Conservation (phyloP, 1,140 invertebrate genomes). For the Euura saliciscinereae region DNA sequence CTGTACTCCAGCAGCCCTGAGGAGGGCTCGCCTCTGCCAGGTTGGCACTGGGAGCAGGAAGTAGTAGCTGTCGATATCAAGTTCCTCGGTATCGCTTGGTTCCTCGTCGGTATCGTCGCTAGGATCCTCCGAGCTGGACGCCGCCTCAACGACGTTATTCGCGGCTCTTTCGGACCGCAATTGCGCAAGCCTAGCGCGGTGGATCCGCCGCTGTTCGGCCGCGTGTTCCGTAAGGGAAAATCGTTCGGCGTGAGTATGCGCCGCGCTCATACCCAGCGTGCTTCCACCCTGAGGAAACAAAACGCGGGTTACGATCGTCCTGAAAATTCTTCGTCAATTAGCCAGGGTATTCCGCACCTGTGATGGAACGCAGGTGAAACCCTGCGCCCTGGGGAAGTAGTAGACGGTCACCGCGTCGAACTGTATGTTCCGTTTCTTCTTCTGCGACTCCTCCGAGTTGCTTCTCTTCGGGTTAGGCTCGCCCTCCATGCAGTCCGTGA, state of each 20-base stretch:
- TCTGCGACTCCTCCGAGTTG: conserved; percentile 54
- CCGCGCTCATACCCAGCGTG: conserved; percentile 92
- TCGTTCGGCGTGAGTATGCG: conserved; percentile 79
- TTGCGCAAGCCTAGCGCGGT: conserved; percentile 81
- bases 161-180: conserved; percentile 70
- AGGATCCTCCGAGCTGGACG: conserved; percentile 61
- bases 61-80: conserved; percentile 92
- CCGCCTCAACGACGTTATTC: conserved; percentile 50
- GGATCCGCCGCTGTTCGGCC: conserved; percentile 82
- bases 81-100: conserved; percentile 80
- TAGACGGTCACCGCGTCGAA: conserved; percentile 94
- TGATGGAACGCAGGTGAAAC: conserved; percentile 97
- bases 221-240: conserved; percentile 85
- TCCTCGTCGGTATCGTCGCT: conserved; percentile 84
- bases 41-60: conserved; percentile 93
- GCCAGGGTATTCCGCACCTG: conserved; percentile 62
- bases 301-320: background rate
- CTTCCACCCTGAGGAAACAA: conserved; percentile 76
- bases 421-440: conserved; percentile 79
- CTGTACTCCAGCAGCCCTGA: conserved; percentile 87
- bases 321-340: background rate
- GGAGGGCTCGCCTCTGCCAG: conserved; percentile 82
- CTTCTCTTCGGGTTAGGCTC: conserved; percentile 53
- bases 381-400: conserved; percentile 94
- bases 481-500: conserved; percentile 50